These are phyloP conservation scores for Marmota monax DNA, from an alignment of 2,113 vertebrate species.

Conservation along the genomic window DNA sequence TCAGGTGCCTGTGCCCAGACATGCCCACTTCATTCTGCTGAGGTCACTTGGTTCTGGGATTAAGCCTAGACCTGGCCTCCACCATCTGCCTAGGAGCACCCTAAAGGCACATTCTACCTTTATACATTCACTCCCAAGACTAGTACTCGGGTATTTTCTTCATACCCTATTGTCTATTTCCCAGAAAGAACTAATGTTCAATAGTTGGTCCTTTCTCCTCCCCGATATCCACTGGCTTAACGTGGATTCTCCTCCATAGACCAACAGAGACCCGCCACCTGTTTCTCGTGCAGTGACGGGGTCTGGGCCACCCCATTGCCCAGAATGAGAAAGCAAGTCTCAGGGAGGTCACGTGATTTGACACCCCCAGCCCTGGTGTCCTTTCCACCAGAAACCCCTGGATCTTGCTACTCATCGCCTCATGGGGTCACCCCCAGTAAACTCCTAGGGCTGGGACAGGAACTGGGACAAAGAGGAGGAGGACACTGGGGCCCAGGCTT, in stretches of 20 bases:
- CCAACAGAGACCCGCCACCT: neutral
- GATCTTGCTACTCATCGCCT: neutral
- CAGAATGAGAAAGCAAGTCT: conserved; percentile 10
- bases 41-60: neutral
- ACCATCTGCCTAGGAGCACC: neutral
- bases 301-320: neutral
- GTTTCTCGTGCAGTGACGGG: neutral
- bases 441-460: conserved; percentile 55
- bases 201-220: neutral
- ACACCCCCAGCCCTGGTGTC: neutral
- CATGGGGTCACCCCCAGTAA: conserved; percentile 48
- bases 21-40: neutral
- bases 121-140: neutral
- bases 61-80: neutral
- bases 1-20: neutral
- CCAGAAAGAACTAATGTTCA: neutral
- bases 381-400: conserved; percentile 30
- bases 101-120: neutral
- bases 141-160: neutral
- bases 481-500: conserved; percentile 76
- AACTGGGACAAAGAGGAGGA: conserved; percentile 78
- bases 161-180: neutral
- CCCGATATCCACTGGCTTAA: neutral
- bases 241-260: neutral
- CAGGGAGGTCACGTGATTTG: neutral